Base-by-base conservation (phyloP, 1,140 invertebrate species). In the Cataglyphis hispanica region DNA sequence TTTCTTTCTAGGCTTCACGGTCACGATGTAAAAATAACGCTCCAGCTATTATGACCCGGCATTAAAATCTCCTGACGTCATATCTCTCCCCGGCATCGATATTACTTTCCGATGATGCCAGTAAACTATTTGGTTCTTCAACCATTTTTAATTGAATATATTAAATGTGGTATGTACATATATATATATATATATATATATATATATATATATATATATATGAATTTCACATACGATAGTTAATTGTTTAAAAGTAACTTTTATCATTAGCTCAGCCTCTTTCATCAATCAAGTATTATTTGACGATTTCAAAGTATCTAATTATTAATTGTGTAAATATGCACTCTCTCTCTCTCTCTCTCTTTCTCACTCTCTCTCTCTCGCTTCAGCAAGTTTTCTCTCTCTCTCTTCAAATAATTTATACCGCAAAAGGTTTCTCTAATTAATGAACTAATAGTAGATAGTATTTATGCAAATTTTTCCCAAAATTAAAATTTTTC, bases 61-160 rank as follows among this genome's bases (percentile, higher is more conserved):
- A 83, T 83, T 83, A 83, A 83, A 83, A 83, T 83, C 78, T 83
- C 78, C 53, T 74, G 78, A 83, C 78, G 67, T 83, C 78, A 83
- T 31, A 56, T 34, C 37, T 34, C 37, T 72, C 40, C 67, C 78
- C 19, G 53, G 78, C 78, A 27, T 72, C 78, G 78, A 83, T 72
- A 83, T 83, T 83, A 83, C 78, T 83, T 83, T 83, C 53, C 78
- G 67, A 83, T 83, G 67, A 72, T 60, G 78, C 58, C 37, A 43
- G 22, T 72, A 60, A 60, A 74, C n/a, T 70, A 34, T 11, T 11
- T 46, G 37, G 4, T 19, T 83, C 27, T 60, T 50, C 11, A 72
- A 46, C 60, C 37, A 74, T 83, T 19, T 7, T 43, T 53, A n/a
- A 81, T 11, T 22, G 25, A 81, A n/a, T 43, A 43, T 7, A 19